phyloP scores from a whole-genome alignment of 2,113 vertebrate species.

The Guaruba guarouba region DNA sequence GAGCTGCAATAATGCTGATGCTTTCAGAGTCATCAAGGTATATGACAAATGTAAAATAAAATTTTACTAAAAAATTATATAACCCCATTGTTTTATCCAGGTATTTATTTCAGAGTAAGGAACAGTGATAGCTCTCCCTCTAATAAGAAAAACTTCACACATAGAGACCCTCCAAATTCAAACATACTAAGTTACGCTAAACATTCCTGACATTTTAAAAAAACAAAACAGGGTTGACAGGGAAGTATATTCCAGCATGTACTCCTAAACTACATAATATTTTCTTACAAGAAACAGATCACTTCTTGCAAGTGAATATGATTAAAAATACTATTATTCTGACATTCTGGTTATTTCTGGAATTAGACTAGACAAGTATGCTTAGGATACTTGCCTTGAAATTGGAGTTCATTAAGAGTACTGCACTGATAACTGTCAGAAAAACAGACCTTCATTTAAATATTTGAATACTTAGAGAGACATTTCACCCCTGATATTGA shows the following conservation, averaged over 20 bases:
- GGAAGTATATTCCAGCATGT: background rate
- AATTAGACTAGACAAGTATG: background rate
- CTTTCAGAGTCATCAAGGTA: background rate
- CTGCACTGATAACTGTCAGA: background rate
- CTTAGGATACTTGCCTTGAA: background rate
- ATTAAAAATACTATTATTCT: background rate
- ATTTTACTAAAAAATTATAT: background rate
- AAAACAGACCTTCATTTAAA: background rate
- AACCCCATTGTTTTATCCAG: background rate
- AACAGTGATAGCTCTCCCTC: background rate
- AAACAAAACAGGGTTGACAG: accelerated
- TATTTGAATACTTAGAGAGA: background rate
- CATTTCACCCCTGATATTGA: background rate
- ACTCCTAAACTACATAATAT: background rate
- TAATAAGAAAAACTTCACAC: background rate
- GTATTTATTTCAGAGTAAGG: background rate
- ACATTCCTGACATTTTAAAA: background rate
- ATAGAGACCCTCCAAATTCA: background rate
- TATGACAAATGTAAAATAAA: background rate
- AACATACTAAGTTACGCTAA: background rate
- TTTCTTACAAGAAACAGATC: background rate
- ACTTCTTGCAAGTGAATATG: background rate
- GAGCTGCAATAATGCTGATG: background rate
- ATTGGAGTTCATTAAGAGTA: background rate
- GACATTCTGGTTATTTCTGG: background rate